Percentiles rank a stretch among this genome's conserved stretches.
Evolutionary conservation across 2,888 invertebrate species (phyloP).

Genomic region (Mimumesa dahlbomi): DNA sequence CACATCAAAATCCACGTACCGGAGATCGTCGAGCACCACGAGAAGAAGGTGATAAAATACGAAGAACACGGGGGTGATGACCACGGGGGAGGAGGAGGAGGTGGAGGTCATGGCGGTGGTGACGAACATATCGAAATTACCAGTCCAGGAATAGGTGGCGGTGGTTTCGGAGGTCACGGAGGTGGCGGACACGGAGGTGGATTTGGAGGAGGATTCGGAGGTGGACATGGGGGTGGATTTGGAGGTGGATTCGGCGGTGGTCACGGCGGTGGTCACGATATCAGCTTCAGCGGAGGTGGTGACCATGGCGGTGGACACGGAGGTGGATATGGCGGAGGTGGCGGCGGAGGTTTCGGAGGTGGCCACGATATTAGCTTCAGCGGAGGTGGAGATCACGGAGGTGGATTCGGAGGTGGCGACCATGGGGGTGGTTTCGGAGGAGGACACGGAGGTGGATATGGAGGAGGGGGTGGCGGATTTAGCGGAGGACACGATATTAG

Average conservation of each 20-base stretch:
- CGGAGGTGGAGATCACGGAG: conserved; percentile 37
- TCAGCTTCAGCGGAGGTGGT: conserved; percentile 29
- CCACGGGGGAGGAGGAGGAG: conserved; percentile 54
- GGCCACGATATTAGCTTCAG: conserved; percentile 43
- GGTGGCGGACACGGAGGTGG: conserved; percentile 22
- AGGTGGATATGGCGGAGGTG: no score
- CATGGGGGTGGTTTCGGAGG: conserved; percentile 28
- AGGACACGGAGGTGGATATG: conserved; percentile 23
- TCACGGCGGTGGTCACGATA: conserved; percentile 30
- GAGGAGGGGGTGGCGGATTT: conserved; percentile 26
- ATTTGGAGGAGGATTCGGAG: conserved; percentile 41
- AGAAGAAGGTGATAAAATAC: conserved; percentile 65
- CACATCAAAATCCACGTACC: conserved; percentile 74
- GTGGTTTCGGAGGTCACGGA: conserved; percentile 31
- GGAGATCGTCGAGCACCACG: conserved; percentile 66
- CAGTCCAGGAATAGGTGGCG: conserved; percentile 55
- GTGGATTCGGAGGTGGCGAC: conserved; percentile 35
- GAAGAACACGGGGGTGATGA: conserved; percentile 65
- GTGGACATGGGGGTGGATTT: conserved; percentile 44
- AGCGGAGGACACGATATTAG: conserved; percentile 20
- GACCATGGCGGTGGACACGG: conserved; percentile 31
- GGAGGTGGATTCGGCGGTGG: conserved; percentile 55
- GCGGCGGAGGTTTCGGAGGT: no score
- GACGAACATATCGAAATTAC: conserved; percentile 60
- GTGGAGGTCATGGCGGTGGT: conserved; percentile 48